These are phyloP conservation scores for Anas bahamensis DNA, from an alignment of 2,797 vertebrate species.

Conservation along the genomic window DNA sequence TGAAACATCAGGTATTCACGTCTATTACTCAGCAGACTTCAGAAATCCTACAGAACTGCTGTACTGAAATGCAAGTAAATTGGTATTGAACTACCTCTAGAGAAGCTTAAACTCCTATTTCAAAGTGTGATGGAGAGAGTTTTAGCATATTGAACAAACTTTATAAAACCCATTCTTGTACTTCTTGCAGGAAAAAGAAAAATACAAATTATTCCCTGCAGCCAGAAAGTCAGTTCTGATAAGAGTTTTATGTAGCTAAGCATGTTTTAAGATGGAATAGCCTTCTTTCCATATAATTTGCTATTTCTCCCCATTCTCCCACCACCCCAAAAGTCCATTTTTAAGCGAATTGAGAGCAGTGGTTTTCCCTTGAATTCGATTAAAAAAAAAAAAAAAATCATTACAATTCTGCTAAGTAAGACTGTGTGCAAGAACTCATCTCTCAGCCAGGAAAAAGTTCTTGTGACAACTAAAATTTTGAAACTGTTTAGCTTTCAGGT, in stretches of 20 bases:
- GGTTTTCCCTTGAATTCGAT: conserved; percentile 19
- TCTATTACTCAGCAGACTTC: not conserved
- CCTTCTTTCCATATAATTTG: conserved; percentile 24
- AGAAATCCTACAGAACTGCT: not conserved
- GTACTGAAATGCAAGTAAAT: not conserved
- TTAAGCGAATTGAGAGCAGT: conserved; percentile 6
- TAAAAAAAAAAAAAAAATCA: not conserved
- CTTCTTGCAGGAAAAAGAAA: not conserved
- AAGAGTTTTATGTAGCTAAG: conserved; percentile 60
- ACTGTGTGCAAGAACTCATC: not conserved
- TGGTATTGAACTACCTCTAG: not conserved
- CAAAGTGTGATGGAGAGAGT: not conserved
- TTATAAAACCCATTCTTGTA: conserved; percentile 36
- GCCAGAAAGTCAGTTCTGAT: conserved; percentile 50
- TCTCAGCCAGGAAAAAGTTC: not conserved
- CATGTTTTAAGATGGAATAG: conserved; percentile 54
- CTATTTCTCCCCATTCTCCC: not conserved
- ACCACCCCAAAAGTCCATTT: conserved; percentile 25
- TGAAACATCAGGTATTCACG: not conserved
- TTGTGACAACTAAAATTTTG: not conserved
- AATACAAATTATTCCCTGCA: conserved; percentile 24
- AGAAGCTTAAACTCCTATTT: not conserved
- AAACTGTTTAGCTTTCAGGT: not conserved
- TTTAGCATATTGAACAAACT: conserved; percentile 52
- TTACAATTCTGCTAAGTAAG: not conserved